Percentiles rank a stretch among this genome's conserved stretches.
These are phyloP conservation scores for Urocyon cinereoargenteus DNA, from an alignment of 2,797 vertebrate species.

Conservation along the genomic window DNA sequence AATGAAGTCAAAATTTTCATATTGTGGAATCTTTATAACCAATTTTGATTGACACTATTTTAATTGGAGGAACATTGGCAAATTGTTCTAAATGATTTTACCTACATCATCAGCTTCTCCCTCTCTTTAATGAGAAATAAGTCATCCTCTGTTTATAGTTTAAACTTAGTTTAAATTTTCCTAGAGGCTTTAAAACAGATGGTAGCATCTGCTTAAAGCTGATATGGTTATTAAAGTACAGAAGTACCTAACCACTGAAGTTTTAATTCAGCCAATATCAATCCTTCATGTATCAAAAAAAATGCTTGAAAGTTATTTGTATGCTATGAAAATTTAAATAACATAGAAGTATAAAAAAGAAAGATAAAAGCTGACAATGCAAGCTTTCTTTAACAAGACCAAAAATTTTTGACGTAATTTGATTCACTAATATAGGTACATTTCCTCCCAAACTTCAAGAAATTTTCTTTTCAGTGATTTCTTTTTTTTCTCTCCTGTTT, in stretches of 20 bases:
- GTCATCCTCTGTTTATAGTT: background rate
- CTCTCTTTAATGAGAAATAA: slow-evolving; percentile 29
- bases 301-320: background rate
- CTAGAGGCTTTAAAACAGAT: slow-evolving; percentile 62
- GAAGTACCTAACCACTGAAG: slow-evolving; percentile 47
- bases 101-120: background rate
- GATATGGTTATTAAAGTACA: slow-evolving; percentile 51
- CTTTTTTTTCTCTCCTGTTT: background rate
- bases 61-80: background rate
- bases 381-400: background rate
- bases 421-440: background rate
- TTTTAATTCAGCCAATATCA: slow-evolving; percentile 58
- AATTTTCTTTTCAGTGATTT: background rate
- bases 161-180: slow-evolving; percentile 61
- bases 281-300: background rate
- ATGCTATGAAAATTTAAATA: background rate
- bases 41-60: slow-evolving; percentile 47
- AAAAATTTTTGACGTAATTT: background rate
- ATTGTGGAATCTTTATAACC: background rate
- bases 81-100: slow-evolving; percentile 16
- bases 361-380: background rate
- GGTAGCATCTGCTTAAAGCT: slow-evolving; percentile 49
- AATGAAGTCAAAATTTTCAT: background rate
- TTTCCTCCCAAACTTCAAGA: background rate
- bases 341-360: background rate